Percentiles rank a stretch among this genome's conserved stretches.
phyloP scores from a whole-genome alignment of 1,140 invertebrate species.

The Eubasilissa regina region DNA sequence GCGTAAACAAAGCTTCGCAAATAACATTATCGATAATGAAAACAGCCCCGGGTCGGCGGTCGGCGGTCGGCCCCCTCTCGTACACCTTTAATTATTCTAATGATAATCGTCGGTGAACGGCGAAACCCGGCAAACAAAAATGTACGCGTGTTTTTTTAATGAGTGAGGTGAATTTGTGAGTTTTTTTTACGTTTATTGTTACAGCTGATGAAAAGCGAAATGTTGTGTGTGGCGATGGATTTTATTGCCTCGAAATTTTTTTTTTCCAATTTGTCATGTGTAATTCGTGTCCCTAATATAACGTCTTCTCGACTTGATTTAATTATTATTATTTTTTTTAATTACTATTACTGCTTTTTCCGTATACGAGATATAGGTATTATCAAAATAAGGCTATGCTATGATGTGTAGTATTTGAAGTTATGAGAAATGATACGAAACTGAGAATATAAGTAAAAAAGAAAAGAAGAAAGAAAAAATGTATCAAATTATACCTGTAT shows the following conservation, averaged over 20 bases:
- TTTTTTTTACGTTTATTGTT: background rate
- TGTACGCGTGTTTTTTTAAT: constrained; percentile 21
- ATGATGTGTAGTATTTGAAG: too few relatives aligned
- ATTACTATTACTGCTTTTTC: too few relatives aligned
- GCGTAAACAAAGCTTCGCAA: constrained; percentile 43
- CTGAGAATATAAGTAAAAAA: too few relatives aligned
- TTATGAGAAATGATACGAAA: too few relatives aligned
- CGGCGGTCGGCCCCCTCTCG: background rate
- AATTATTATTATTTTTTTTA: too few relatives aligned
- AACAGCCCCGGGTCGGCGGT: constrained; percentile 27
- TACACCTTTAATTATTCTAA: constrained; percentile 36
- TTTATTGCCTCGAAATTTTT: background rate
- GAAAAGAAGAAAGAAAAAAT: too few relatives aligned
- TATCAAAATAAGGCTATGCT: too few relatives aligned
- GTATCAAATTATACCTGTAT: too few relatives aligned
- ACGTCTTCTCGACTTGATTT: too few relatives aligned
- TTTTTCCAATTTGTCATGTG: too few relatives aligned
- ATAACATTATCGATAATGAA: constrained; percentile 51
- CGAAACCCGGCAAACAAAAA: constrained; percentile 22
- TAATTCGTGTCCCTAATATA: too few relatives aligned
- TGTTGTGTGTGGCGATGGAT: background rate
- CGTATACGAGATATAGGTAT: too few relatives aligned
- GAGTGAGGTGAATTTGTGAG: background rate
- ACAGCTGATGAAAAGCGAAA: background rate
- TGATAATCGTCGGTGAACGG: constrained; percentile 19